Evolutionary conservation across 2,113 vertebrate species (phyloP).

Genomic region (Trematomus loennbergii): DNA sequence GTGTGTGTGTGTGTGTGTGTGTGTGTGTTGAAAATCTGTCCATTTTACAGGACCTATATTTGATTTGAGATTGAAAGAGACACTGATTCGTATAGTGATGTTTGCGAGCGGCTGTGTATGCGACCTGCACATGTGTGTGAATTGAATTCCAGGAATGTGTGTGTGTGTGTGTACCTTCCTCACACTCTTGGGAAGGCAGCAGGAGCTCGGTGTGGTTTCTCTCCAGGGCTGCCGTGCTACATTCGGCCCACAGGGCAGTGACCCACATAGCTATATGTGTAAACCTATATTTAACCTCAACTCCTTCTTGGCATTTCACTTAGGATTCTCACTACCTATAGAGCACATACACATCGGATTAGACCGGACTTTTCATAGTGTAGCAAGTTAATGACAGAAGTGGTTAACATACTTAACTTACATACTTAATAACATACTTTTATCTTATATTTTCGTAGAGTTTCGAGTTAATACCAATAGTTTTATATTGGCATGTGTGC

Average conservation of each 20-base stretch:
- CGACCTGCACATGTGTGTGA: not conserved
- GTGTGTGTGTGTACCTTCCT: not conserved
- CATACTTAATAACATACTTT: too few relatives aligned
- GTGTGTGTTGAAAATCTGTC: not conserved
- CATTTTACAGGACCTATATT: not conserved
- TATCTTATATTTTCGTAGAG: too few relatives aligned
- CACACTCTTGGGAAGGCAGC: constrained; percentile 14
- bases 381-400: not conserved
- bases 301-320: constrained; percentile 23
- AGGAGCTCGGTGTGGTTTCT: constrained; percentile 5
- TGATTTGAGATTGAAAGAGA: not conserved
- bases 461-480: not conserved
- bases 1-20: not conserved
- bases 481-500: not conserved
- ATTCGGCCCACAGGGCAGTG: constrained; percentile 23
- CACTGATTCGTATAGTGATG: not conserved
- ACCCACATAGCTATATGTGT: constrained; percentile 41
- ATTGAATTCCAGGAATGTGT: constrained; percentile 35
- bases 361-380: not conserved
- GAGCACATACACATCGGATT: not conserved
- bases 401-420: not conserved
- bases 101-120: not conserved
- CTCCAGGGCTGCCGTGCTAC: constrained; percentile 10
- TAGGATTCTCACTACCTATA: not conserved
- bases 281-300: constrained; percentile 54